Evolutionary conservation across 2,888 invertebrate species (phyloP).

Genomic region (Petrolisthes manimaculis): DNA sequence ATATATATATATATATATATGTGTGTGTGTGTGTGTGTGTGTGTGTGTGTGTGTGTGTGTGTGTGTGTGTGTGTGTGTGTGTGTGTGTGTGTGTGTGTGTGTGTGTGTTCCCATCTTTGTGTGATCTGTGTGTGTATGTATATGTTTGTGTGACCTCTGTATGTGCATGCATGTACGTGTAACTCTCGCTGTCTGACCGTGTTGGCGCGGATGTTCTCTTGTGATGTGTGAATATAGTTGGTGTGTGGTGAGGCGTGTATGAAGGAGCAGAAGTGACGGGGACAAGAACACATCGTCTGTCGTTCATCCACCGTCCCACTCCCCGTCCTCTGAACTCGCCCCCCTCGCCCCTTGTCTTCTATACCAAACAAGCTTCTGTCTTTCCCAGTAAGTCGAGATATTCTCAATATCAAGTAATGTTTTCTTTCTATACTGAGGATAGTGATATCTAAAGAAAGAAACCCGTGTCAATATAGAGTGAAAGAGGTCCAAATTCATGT

Average conservation of each 20-base stretch:
- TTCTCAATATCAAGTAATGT: too few relatives aligned
- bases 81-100: not conserved
- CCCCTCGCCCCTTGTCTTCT: not conserved
- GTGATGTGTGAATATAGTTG: too few relatives aligned
- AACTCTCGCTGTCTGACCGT: too few relatives aligned
- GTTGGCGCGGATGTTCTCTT: too few relatives aligned
- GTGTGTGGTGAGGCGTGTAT: too few relatives aligned
- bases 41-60: not conserved
- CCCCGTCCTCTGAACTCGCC: not conserved
- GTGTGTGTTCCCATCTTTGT: not conserved
- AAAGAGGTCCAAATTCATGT: too few relatives aligned
- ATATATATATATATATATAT: constrained; percentile 6
- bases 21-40: not conserved
- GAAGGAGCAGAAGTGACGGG: not conserved
- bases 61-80: not conserved
- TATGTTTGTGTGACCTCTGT: too few relatives aligned
- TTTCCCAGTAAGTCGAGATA: too few relatives aligned
- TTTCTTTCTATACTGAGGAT: too few relatives aligned
- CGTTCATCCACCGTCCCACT: not conserved
- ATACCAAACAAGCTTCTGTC: not conserved
- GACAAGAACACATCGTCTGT: not conserved
- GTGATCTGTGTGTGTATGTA: not conserved
- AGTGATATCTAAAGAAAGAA: too few relatives aligned
- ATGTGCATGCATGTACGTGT: too few relatives aligned
- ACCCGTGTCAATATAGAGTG: too few relatives aligned